Conservation (phyloP, 2,888 invertebrate species). For the Drosophila antonietae region DNA sequence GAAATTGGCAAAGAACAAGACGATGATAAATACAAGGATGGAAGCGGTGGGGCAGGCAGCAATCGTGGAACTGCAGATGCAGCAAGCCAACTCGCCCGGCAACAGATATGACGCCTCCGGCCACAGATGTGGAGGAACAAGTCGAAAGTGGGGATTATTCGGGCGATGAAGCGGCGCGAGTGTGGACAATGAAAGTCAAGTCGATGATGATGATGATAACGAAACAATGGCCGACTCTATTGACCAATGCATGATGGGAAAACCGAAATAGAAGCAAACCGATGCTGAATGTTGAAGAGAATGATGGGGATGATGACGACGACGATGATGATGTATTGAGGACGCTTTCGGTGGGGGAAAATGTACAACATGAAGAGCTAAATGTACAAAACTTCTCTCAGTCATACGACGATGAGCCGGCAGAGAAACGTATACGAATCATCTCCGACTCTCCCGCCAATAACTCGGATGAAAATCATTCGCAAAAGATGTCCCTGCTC, state of each 20-base stretch:
- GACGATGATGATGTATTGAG: constrained; percentile 64
- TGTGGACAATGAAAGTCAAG: constrained; percentile 58
- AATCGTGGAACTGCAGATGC: constrained; percentile 19
- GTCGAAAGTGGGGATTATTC: constrained; percentile 58
- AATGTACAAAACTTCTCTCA: background rate
- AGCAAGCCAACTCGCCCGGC: constrained; percentile 32
- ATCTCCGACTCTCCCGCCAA: constrained; percentile 17
- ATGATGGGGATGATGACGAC: constrained; percentile 67
- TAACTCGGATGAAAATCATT: constrained; percentile 26
- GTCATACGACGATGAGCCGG: constrained; percentile 21
- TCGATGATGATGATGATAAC: constrained; percentile 65
- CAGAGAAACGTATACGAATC: constrained; percentile 38
- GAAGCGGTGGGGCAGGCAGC: constrained; percentile 40
- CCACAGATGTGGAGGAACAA: constrained; percentile 66
- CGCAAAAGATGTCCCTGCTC: constrained; percentile 54
- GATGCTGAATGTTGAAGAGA: constrained; percentile 73
- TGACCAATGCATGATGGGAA: constrained; percentile 66
- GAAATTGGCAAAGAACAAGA: constrained; percentile 31
- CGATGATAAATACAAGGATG: constrained; percentile 45
- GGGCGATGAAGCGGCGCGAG: constrained; percentile 36
- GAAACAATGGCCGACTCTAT: constrained; percentile 76
- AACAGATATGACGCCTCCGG: constrained; percentile 69
- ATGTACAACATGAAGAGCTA: constrained; percentile 6
- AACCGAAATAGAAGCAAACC: constrained; percentile 67
- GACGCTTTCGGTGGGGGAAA: constrained; percentile 70